Evolutionary conservation across 2,888 invertebrate genomes (phyloP), one percentile per base, ranked within the genome.

Genomic region (Lampropteryx suffumata): DNA sequence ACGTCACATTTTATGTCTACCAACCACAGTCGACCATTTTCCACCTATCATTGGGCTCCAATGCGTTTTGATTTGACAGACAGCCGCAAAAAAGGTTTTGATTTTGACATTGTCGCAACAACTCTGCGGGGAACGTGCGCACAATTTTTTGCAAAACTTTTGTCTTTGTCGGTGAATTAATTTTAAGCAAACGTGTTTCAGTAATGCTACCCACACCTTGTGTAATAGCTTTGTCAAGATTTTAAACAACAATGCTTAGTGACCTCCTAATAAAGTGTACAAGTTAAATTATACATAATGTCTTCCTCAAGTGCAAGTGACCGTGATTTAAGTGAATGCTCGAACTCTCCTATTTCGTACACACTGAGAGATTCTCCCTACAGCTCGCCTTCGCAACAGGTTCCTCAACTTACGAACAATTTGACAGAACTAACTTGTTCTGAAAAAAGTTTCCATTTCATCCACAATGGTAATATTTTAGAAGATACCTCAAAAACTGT

Each of bases 311-410:
- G 61, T 28, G 61, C 75, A 34, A 82, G 83, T 69, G 84, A 86
- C 33, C 75, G 76, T 36, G 85, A 86, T 55, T 71, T 73, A 55
- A 83, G 83, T 54, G 84, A 84, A 45, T 69, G 76, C 28, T 81
- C 82, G 0, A 79, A 69, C 55, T 83, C 84, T 26, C 84, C 84
- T 1, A 61, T 65, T 39, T 76, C 79, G 0, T 74, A 71, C 42
- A 59, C 61, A 35, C 57, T 33, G 30, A 57, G 57, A 57, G 79
- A 77, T 9, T 80, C 83, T 27, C 82, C 85, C 0, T 71, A 74
- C 28, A 79, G 79, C 55, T 88, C 88, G 0, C 87, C 88, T 0
- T 77, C 79, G 2, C 88, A 86, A 51, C 81, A 82, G 61, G 84
- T 86, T 17, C 84, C 86, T 9, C 80, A 85, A 21, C 62, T 86